These are phyloP conservation scores for Rhombomys opimus DNA, from an alignment of 2,113 vertebrate species.

Conservation along the genomic window DNA sequence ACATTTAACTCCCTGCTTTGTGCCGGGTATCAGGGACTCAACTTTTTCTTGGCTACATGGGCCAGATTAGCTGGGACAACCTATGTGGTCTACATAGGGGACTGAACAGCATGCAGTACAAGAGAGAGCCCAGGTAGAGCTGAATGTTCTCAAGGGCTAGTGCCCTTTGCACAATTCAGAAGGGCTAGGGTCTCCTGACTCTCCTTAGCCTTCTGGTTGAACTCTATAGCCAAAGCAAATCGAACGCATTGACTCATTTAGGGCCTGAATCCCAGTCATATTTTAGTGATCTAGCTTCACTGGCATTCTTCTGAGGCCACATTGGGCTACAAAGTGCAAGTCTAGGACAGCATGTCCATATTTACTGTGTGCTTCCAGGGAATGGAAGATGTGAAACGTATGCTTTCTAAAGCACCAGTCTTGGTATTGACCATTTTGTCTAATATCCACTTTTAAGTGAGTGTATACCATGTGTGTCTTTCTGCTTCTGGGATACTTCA, in stretches of 20 bases:
- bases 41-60: background rate
- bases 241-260: background rate
- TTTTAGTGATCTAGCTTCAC: background rate
- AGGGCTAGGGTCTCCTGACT: too few species aligned
- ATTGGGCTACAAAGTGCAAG: background rate
- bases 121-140: too few species aligned
- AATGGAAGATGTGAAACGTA: background rate
- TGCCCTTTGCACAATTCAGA: background rate
- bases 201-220: background rate
- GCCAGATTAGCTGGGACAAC: background rate
- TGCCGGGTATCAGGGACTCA: background rate
- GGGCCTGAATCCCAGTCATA: background rate
- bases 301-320: background rate
- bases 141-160: background rate
- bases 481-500: too few species aligned
- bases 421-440: too few species aligned
- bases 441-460: too few species aligned
- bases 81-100: background rate
- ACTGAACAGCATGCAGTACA: too few species aligned
- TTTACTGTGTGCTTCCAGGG: background rate
- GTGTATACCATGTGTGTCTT: too few species aligned
- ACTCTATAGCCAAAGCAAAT: background rate
- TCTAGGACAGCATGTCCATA: background rate
- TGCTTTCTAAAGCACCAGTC: background rate
- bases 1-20: background rate